Evolutionary conservation across 2,888 invertebrate genomes (phyloP).

Genomic region (Sarcophaga subvicina): DNA sequence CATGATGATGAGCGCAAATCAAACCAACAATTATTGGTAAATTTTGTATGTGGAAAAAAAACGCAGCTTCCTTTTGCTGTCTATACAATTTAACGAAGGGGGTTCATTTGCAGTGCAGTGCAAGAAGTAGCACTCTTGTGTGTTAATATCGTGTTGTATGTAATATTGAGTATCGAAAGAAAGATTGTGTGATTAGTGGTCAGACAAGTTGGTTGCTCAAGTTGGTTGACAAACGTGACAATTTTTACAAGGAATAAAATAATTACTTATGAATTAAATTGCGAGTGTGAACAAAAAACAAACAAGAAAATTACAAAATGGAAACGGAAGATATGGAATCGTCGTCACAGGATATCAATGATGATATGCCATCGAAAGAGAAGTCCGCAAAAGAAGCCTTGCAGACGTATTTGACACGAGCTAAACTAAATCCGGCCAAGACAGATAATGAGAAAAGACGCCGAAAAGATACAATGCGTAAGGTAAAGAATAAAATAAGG

Average conservation of each 20-base stretch:
- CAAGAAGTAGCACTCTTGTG: slow-evolving; percentile 58
- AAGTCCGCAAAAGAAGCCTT: slow-evolving; percentile 70
- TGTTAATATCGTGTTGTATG: slow-evolving; percentile 9
- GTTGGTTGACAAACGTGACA: slow-evolving; percentile 30
- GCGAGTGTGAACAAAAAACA: not conserved
- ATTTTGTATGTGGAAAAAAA: slow-evolving; percentile 64
- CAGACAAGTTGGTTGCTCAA: slow-evolving; percentile 64
- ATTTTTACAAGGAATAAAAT: not conserved
- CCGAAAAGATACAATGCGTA: slow-evolving; percentile 79
- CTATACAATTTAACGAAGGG: slow-evolving; percentile 60
- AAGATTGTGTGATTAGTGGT: slow-evolving; percentile 62
- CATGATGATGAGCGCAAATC: slow-evolving; percentile 28
- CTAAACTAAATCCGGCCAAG: slow-evolving; percentile 79
- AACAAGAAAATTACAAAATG: slow-evolving; percentile 46
- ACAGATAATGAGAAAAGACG: slow-evolving; percentile 80
- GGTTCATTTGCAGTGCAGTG: slow-evolving; percentile 62
- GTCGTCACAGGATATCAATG: slow-evolving; percentile 57
- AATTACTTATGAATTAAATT: not conserved
- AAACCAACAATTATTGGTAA: slow-evolving; percentile 57
- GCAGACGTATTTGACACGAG: slow-evolving; percentile 79
- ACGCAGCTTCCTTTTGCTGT: slow-evolving; percentile 66
- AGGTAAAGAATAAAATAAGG: slow-evolving; percentile 73
- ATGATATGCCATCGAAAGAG: slow-evolving; percentile 60
- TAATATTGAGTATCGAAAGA: slow-evolving; percentile 53
- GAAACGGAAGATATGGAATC: slow-evolving; percentile 67